Percentiles rank a stretch among this genome's conserved stretches.
These are phyloP conservation scores for Papilio polyxenes DNA, from an alignment of 1,140 invertebrate species.

Conservation along the genomic window DNA sequence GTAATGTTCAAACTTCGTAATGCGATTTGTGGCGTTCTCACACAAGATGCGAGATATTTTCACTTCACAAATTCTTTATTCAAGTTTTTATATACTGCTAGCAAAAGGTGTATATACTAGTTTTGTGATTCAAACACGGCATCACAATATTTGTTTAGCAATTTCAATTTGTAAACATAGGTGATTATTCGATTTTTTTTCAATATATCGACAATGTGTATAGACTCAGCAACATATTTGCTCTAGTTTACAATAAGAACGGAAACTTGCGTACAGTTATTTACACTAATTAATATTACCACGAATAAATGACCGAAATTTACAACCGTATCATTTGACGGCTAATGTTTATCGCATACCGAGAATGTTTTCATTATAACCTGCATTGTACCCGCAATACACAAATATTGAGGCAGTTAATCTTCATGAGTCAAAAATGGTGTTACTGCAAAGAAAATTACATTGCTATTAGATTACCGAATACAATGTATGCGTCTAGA, in stretches of 20 bases:
- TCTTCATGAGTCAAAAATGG: not conserved
- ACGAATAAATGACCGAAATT: slow-evolving; percentile 25
- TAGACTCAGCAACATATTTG: not conserved
- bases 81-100: slow-evolving; percentile 19
- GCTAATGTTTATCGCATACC: slow-evolving; percentile 11
- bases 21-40: slow-evolving; percentile 34
- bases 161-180: slow-evolving; percentile 21
- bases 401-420: not conserved
- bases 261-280: slow-evolving; percentile 25
- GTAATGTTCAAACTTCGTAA: slow-evolving; percentile 34
- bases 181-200: not conserved
- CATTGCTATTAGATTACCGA: not conserved
- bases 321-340: slow-evolving; percentile 18
- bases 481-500: slow-evolving; percentile 8
- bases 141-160: slow-evolving; percentile 10
- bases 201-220: not conserved
- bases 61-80: slow-evolving; percentile 21
- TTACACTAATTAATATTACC: slow-evolving; percentile 19
- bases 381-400: not conserved
- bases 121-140: not conserved
- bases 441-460: not conserved
- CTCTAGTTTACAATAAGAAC: slow-evolving; percentile 22
- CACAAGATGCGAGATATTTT: slow-evolving; percentile 32
- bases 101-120: slow-evolving; percentile 11
- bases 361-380: slow-evolving; percentile 12